These are phyloP conservation scores for Holotrichia oblita DNA, from an alignment of 1,140 invertebrate species.

Conservation along the genomic window DNA sequence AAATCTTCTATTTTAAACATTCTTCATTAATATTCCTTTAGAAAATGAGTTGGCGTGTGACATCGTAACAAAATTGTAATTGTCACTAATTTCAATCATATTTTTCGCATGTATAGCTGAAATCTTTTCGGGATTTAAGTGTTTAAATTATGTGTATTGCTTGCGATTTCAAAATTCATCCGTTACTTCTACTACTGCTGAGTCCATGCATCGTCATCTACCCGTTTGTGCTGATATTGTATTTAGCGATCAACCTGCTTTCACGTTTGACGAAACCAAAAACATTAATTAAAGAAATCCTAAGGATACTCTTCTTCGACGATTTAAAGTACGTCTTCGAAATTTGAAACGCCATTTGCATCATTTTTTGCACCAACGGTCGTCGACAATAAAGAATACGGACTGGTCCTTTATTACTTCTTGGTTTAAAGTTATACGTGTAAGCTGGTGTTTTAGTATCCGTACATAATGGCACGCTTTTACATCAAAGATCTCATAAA, in stretches of 20 bases:
- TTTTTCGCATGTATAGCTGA: conserved; percentile 26
- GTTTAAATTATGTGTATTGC: conserved; percentile 40
- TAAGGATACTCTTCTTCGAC: conserved; percentile 22
- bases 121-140: conserved; percentile 36
- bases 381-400: conserved; percentile 14
- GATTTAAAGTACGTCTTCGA: background rate
- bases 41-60: conserved; percentile 28
- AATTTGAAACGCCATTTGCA: background rate
- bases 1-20: too few relatives aligned
- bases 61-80: conserved; percentile 34
- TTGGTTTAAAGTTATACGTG: background rate
- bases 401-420: background rate
- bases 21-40: too few relatives aligned
- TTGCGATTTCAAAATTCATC: conserved; percentile 34
- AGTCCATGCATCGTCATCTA: conserved; percentile 9
- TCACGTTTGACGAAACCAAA: background rate
- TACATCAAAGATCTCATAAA: conserved; percentile 48
- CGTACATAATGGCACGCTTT: conserved; percentile 29
- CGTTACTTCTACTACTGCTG: conserved; percentile 3
- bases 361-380: conserved; percentile 6
- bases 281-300: background rate
- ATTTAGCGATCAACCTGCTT: background rate
- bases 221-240: background rate
- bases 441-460: background rate
- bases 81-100: conserved; percentile 4